Evolutionary conservation across 2,113 vertebrate species (phyloP).

Genomic region (Phocoena sinus): DNA sequence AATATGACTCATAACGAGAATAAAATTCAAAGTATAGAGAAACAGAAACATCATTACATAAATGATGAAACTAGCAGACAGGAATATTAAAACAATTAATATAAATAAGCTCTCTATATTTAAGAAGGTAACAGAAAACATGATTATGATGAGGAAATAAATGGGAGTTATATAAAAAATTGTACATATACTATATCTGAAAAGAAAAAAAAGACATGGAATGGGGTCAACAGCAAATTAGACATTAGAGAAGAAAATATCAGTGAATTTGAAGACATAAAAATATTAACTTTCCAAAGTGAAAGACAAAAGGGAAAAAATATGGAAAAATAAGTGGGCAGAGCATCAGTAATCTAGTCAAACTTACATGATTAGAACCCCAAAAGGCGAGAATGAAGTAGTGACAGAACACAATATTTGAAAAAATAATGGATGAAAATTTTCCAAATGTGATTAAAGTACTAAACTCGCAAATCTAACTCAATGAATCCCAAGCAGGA

Average conservation of each 20-base stretch:
- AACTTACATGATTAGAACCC: not conserved
- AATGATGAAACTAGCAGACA: not conserved
- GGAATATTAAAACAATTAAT: not conserved
- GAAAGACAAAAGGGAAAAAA: not conserved
- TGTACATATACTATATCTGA: not conserved
- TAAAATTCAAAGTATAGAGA: not conserved
- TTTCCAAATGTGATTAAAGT: slow-evolving; percentile 7
- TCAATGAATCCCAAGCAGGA: not conserved
- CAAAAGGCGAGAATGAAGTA: not conserved
- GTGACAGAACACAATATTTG: not conserved
- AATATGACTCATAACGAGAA: not conserved
- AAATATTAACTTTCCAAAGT: not conserved
- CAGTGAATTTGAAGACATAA: not conserved
- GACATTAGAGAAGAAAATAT: not conserved
- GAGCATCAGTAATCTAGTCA: not conserved
- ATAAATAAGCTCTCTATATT: not conserved
- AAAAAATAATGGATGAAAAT: not conserved
- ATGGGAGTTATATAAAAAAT: not conserved
- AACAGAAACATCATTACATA: not conserved
- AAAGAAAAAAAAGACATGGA: not conserved
- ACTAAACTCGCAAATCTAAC: not conserved
- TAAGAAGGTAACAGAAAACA: not conserved
- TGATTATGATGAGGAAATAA: not conserved
- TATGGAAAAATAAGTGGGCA: not conserved
- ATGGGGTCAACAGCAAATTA: not conserved